phyloP scores from a whole-genome alignment of 2,797 vertebrate genomes.

The Petrocephalus schoutedeni region DNA sequence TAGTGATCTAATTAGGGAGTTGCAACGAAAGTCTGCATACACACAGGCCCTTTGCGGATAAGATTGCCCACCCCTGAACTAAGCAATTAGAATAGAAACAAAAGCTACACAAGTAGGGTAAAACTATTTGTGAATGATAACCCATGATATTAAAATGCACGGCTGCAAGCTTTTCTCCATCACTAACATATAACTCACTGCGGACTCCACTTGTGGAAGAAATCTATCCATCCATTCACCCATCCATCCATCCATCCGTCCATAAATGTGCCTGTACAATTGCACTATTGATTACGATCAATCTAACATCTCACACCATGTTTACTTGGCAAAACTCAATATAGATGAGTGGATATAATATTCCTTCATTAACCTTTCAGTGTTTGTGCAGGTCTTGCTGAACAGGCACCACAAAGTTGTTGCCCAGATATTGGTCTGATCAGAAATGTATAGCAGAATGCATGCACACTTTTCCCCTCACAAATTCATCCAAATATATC shows the following conservation, averaged over 20 bases:
- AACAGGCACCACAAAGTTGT: neutral
- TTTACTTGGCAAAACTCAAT: neutral
- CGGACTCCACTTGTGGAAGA: neutral
- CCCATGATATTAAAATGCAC: neutral
- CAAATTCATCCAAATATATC: constrained; percentile 44
- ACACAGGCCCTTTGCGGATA: too few relatives aligned
- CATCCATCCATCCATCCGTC: neutral
- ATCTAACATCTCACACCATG: neutral
- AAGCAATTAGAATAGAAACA: neutral
- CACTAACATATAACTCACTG: neutral
- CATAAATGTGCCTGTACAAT: neutral
- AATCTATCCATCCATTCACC: neutral
- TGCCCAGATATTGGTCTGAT: constrained; percentile 12
- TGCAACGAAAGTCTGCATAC: too few relatives aligned
- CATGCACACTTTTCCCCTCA: constrained; percentile 25
- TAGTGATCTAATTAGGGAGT: too few relatives aligned
- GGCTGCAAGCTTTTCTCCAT: neutral
- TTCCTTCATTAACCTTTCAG: neutral
- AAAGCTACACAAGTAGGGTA: neutral
- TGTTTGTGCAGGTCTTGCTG: neutral
- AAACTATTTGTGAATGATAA: neutral
- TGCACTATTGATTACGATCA: neutral
- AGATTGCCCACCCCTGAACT: too few relatives aligned
- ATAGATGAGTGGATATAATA: neutral
- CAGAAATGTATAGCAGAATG: constrained; percentile 34